These are phyloP conservation scores for Caretta caretta DNA, from an alignment of 2,113 vertebrate genomes.

Conservation along the genomic window DNA sequence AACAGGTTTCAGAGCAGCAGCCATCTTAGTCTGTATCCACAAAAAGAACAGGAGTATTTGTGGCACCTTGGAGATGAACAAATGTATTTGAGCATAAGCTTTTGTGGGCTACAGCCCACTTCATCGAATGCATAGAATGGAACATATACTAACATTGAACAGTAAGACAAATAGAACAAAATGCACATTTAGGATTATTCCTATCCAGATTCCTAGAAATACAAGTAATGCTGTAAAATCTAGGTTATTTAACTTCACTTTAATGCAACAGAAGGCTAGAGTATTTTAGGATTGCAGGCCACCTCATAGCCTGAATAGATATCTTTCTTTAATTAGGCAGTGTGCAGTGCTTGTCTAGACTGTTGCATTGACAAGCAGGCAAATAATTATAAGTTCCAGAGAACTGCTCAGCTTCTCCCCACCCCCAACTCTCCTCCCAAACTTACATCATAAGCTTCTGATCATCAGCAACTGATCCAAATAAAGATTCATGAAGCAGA, in stretches of 20 bases:
- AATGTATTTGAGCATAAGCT: no score
- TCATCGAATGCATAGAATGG: no score
- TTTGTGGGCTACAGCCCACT: no score
- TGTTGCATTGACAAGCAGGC: not conserved
- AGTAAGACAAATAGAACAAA: not conserved
- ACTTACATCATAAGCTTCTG: constrained; percentile 98
- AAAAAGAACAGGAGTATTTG: no score
- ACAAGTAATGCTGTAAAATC: not conserved
- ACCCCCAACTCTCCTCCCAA: not conserved
- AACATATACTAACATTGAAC: not conserved
- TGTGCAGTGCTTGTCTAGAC: not conserved
- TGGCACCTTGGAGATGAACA: no score
- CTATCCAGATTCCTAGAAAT: not conserved
- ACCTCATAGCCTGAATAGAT: not conserved
- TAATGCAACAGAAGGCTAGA: not conserved
- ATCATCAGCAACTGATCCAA: constrained; percentile 95
- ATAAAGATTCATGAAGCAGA: constrained; percentile 92
- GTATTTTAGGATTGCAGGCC: not conserved
- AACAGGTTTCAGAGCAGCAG: not conserved
- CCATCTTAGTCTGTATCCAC: no score
- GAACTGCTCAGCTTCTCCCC: not conserved
- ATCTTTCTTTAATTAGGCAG: not conserved
- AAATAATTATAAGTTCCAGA: not conserved
- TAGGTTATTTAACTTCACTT: not conserved
- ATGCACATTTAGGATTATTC: not conserved